phyloP scores from a whole-genome alignment of 2,888 invertebrate genomes.

The Calephelis perditalis region DNA sequence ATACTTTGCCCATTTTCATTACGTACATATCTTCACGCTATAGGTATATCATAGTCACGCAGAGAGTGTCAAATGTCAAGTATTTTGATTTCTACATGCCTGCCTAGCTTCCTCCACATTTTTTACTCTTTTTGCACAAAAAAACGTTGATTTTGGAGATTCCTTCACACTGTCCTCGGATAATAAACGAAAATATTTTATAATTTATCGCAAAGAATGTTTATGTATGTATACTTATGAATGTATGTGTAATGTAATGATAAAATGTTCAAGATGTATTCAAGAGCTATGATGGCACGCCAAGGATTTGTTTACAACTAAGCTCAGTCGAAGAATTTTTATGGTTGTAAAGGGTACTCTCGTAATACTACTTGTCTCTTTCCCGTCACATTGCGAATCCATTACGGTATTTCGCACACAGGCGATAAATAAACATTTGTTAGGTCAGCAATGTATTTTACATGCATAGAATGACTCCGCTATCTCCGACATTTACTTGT shows the following conservation, averaged over 20 bases:
- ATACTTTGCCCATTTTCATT: no score
- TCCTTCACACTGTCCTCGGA: no score
- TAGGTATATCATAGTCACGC: no score
- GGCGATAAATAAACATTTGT: slow-evolving; percentile 55
- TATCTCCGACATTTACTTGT: slow-evolving; percentile 36
- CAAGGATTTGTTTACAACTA: slow-evolving; percentile 18
- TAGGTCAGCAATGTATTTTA: slow-evolving; percentile 49
- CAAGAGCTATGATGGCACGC: neutral
- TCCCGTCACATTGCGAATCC: slow-evolving; percentile 49
- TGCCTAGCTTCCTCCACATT: no score
- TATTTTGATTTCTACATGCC: no score
- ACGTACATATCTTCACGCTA: no score
- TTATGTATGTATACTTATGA: neutral
- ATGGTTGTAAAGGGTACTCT: slow-evolving; percentile 38
- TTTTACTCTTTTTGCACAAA: no score
- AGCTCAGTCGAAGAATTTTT: slow-evolving; percentile 50
- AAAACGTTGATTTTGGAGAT: no score
- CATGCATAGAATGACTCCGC: slow-evolving; percentile 37
- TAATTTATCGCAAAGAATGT: no score
- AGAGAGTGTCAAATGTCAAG: no score
- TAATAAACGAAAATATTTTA: no score
- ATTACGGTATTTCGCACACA: slow-evolving; percentile 60
- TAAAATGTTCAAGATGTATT: neutral
- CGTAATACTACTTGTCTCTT: slow-evolving; percentile 47
- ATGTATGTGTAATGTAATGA: neutral